Percentiles rank a stretch among this genome's conserved stretches.
Evolutionary conservation across 2,113 vertebrate genomes (phyloP).

Genomic region (Tupaia tana): DNA sequence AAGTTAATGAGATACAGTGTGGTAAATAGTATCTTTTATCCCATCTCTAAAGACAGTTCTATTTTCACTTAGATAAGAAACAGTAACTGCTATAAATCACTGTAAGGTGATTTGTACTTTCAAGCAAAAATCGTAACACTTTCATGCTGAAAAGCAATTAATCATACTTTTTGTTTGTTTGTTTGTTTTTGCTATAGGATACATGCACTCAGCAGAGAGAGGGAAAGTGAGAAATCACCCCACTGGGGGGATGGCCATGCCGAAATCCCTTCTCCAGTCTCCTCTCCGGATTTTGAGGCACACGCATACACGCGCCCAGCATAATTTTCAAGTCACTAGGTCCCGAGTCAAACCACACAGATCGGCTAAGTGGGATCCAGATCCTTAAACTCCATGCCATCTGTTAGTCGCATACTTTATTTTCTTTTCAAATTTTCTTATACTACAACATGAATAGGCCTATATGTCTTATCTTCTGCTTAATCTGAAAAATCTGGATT

Average conservation of each 20-base stretch:
- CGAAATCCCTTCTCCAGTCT: too few species aligned
- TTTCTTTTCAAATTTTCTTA: slow-evolving; percentile 54
- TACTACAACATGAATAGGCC: slow-evolving; percentile 11
- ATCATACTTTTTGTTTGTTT: slow-evolving; percentile 39
- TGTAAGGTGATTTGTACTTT: slow-evolving; percentile 41
- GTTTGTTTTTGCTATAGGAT: too few species aligned
- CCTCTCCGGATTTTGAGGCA: too few species aligned
- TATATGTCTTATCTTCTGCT: slow-evolving; percentile 34
- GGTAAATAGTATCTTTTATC: not conserved
- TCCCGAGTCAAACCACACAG: too few species aligned
- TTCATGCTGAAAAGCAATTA: slow-evolving; percentile 49
- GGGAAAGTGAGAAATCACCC: too few species aligned
- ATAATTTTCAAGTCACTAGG: too few species aligned
- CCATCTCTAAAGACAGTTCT: slow-evolving; percentile 31
- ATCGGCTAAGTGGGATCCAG: too few species aligned
- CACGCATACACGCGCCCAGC: too few species aligned
- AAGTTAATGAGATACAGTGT: slow-evolving; percentile 33
- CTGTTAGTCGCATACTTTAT: slow-evolving; percentile 22
- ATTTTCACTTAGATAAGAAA: slow-evolving; percentile 67
- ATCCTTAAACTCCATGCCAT: too few species aligned
- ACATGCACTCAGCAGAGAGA: too few species aligned
- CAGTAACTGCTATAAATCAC: slow-evolving; percentile 63
- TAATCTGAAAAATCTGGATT: slow-evolving; percentile 61
- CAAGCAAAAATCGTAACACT: slow-evolving; percentile 53
- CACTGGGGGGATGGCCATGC: too few species aligned